Evolutionary conservation across 2,113 vertebrate species (phyloP).

Genomic region (Oceanodroma tethys): DNA sequence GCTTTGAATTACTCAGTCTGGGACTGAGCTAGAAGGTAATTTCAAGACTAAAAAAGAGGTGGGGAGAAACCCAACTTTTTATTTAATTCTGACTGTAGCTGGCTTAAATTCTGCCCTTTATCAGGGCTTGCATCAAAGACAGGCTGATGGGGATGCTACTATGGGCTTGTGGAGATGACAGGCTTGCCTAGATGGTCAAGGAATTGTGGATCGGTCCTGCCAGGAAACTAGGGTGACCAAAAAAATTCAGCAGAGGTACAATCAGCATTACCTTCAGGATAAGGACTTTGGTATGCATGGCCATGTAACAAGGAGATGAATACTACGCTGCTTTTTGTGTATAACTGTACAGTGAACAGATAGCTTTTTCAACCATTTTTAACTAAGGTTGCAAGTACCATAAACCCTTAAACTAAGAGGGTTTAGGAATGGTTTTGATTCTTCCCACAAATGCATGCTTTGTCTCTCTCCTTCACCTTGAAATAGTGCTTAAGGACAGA

Average conservation of each 20-base stretch:
- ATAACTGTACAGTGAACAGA: not conserved
- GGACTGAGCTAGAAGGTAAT: constrained; percentile 61
- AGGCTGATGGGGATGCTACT: not conserved
- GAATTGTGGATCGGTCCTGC: not conserved
- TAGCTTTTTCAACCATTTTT: not conserved
- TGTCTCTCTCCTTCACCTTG: not conserved
- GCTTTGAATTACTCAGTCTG: constrained; percentile 69
- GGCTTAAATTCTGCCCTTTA: constrained; percentile 57
- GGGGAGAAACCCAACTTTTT: not conserved
- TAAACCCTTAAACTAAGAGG: not conserved
- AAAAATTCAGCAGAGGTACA: not conserved
- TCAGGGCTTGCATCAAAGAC: constrained; percentile 36
- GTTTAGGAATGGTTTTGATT: not conserved
- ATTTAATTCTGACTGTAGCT: constrained; percentile 44
- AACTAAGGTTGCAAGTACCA: not conserved
- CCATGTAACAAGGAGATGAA: not conserved
- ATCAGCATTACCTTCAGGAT: not conserved
- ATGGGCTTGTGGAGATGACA: not conserved
- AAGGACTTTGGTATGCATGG: not conserved
- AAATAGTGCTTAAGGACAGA: not conserved
- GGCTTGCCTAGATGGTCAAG: not conserved
- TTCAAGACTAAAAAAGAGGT: constrained; percentile 53
- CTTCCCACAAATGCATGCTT: not conserved
- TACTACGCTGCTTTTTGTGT: not conserved
- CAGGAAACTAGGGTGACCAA: not conserved